Conservation (phyloP, 2,113 vertebrate species). For the Gobius niger region DNA sequence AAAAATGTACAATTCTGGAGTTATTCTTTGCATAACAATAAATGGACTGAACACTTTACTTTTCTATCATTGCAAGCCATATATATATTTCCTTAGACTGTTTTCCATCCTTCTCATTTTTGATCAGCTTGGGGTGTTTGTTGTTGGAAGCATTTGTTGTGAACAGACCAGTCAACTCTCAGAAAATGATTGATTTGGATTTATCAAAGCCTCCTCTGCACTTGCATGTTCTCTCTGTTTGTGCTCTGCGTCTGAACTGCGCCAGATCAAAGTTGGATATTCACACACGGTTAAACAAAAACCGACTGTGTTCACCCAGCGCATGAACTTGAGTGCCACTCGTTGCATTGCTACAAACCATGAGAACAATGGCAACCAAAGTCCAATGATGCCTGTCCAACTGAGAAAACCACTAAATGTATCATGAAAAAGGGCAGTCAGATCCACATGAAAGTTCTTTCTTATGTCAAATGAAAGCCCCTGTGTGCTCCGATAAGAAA, state of each 20-base stretch:
- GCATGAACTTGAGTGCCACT: not conserved
- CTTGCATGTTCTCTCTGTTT: constrained; percentile 1
- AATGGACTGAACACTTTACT: not conserved
- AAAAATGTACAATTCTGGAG: too few relatives aligned
- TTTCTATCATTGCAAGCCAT: not conserved
- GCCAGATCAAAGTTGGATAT: not conserved
- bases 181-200: constrained; percentile 2
- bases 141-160: not conserved
- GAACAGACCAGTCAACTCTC: not conserved
- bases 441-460: too few relatives aligned
- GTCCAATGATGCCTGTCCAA: too few relatives aligned
- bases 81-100: not conserved
- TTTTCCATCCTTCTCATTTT: not conserved
- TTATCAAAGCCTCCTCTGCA: not conserved
- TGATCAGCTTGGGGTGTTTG: not conserved
- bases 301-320: not conserved
- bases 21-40: not conserved
- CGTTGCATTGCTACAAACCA: too few relatives aligned
- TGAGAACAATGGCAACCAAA: too few relatives aligned
- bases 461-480: not conserved
- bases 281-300: not conserved
- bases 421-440: too few relatives aligned
- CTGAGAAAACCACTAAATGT: too few relatives aligned
- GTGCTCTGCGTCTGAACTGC: not conserved
- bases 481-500: too few relatives aligned